These are phyloP conservation scores for Lasioglossum baleicum DNA, from an alignment of 1,140 invertebrate species.

Conservation along the genomic window DNA sequence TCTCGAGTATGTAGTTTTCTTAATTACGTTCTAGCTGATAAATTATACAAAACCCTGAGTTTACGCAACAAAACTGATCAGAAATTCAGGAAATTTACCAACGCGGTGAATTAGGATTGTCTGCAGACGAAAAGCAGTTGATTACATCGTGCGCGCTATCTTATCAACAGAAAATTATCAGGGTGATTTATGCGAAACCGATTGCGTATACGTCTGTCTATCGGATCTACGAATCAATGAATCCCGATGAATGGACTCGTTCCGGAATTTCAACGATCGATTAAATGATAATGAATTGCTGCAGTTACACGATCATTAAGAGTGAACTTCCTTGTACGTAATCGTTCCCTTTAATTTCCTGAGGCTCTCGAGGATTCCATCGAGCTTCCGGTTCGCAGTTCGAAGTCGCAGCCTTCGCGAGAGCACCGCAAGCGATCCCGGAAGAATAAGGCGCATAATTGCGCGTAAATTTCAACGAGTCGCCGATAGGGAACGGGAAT, in stretches of 20 bases:
- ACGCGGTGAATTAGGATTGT: not conserved
- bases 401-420: not conserved
- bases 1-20: too few relatives aligned
- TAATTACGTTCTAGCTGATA: too few relatives aligned
- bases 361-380: not conserved
- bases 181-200: not conserved
- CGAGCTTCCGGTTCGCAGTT: not conserved
- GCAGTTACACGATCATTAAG: not conserved
- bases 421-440: conserved; percentile 2
- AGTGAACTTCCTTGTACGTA: not conserved
- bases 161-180: too few relatives aligned
- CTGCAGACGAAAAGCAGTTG: not conserved
- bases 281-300: not conserved
- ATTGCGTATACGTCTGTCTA: not conserved
- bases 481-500: conserved; percentile 3
- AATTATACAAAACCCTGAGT: too few relatives aligned
- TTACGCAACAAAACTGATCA: not conserved
- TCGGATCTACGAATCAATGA: not conserved
- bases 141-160: not conserved
- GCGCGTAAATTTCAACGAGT: conserved; percentile 18
- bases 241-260: not conserved
- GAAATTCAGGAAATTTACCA: not conserved
- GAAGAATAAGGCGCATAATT: conserved; percentile 14
- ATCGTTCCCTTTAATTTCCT: not conserved
- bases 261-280: not conserved